These are phyloP conservation scores for Sula dactylatra DNA, from an alignment of 2,113 vertebrate genomes.

Conservation along the genomic window DNA sequence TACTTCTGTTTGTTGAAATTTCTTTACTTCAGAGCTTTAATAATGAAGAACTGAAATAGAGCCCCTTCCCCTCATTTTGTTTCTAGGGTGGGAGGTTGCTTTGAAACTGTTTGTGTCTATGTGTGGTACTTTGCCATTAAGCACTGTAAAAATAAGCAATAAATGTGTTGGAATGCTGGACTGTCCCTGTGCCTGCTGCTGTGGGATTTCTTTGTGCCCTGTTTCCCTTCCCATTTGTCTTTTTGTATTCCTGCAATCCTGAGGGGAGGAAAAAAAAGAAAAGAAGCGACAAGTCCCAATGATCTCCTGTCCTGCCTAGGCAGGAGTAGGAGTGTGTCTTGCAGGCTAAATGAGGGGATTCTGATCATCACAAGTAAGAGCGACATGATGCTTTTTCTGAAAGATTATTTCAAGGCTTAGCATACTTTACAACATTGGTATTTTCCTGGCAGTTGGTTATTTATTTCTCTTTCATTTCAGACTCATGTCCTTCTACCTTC, in stretches of 20 bases:
- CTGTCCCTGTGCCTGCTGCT: background rate
- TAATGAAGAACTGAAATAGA: conserved; percentile 49
- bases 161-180: conserved; percentile 49
- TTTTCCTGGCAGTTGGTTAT: background rate
- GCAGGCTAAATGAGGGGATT: fast-evolving
- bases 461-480: background rate
- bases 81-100: conserved; percentile 4
- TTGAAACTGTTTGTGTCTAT: conserved; percentile 16
- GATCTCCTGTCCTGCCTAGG: background rate
- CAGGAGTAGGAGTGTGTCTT: background rate
- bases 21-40: conserved; percentile 44
- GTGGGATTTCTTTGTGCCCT: background rate
- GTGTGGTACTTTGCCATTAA: conserved; percentile 21
- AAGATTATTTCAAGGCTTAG: background rate
- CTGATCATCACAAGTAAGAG: background rate
- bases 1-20: conserved; percentile 64
- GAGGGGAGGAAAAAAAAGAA: background rate
- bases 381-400: background rate
- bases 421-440: background rate
- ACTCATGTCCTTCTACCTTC: background rate
- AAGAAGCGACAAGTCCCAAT: background rate
- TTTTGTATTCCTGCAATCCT: background rate
- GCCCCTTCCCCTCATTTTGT: conserved; percentile 30
- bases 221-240: background rate
- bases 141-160: conserved; percentile 43